Conservation (phyloP, 2,113 vertebrate genomes). For the Triplophysa rosa region DNA sequence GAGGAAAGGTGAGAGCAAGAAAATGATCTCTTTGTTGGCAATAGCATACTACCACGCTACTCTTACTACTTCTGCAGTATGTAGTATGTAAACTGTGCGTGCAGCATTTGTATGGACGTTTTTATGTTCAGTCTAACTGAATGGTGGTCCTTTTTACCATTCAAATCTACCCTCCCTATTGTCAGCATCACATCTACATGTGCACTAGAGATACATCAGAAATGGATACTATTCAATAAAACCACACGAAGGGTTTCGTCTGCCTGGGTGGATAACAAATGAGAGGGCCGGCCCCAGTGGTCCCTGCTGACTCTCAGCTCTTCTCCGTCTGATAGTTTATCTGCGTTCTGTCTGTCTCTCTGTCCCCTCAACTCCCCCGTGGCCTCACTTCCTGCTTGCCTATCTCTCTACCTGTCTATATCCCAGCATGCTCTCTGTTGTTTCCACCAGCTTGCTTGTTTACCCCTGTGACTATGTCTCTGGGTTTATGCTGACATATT, state of each 20-base stretch:
- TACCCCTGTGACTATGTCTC: background rate
- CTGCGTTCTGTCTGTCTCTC: slow-evolving; percentile 10
- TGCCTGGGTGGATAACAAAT: slow-evolving; percentile 32
- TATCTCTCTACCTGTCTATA: slow-evolving; percentile 26
- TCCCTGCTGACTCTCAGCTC: slow-evolving; percentile 16
- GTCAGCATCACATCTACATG: background rate
- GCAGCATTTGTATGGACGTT: background rate
- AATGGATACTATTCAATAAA: slow-evolving; percentile 22
- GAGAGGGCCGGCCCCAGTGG: slow-evolving; percentile 20
- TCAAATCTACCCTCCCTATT: background rate
- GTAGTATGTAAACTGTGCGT: background rate
- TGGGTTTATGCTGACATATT: background rate
- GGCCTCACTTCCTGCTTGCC: slow-evolving; percentile 8
- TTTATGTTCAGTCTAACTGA: background rate
- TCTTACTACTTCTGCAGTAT: background rate
- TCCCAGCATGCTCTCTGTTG: slow-evolving; percentile 24
- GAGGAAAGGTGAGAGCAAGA: background rate
- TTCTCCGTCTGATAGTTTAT: slow-evolving; percentile 24
- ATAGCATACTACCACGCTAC: background rate
- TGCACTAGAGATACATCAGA: slow-evolving; percentile 6
- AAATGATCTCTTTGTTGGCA: background rate
- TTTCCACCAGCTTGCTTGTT: background rate
- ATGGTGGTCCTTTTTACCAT: background rate
- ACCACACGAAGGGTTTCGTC: slow-evolving; percentile 7
- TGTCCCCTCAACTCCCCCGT: slow-evolving; percentile 13